Conservation (phyloP, 2,888 invertebrate genomes). For the Eumerus sabulonum region DNA sequence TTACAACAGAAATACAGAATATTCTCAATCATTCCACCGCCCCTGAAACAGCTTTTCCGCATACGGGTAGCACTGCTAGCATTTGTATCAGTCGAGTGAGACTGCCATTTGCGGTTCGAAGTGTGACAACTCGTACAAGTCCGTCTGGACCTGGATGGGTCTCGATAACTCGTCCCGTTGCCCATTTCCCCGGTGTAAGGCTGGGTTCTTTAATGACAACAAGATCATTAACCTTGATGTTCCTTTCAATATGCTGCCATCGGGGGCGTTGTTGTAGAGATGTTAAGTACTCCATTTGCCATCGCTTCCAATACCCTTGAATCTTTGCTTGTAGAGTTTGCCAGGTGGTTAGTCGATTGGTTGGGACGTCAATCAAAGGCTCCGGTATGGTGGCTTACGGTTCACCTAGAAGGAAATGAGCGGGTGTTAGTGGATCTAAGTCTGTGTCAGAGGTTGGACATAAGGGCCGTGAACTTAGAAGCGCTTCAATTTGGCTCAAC, state of each 20-base stretch:
- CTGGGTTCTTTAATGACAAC: background rate
- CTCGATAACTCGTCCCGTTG: too few species aligned
- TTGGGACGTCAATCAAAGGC: background rate
- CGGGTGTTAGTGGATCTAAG: slow-evolving; percentile 23
- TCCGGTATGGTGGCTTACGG: slow-evolving; percentile 1
- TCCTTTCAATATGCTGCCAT: slow-evolving; percentile 1
- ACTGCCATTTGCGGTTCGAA: background rate
- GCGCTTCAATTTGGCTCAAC: slow-evolving; percentile 1
- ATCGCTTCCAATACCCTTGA: slow-evolving; percentile 13
- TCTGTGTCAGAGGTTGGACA: slow-evolving; percentile 2
- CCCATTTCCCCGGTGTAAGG: slow-evolving; percentile 2
- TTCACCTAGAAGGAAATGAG: slow-evolving; percentile 22
- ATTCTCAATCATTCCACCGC: slow-evolving; percentile 3
- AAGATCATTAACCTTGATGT: slow-evolving; percentile 9
- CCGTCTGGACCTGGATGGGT: too few species aligned
- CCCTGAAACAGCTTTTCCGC: slow-evolving; percentile 2
- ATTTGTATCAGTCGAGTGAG: background rate
- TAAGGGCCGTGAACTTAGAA: slow-evolving; percentile 19
- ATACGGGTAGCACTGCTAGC: background rate
- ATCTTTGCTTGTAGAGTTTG: slow-evolving; percentile 11
- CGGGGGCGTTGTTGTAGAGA: slow-evolving; percentile 9
- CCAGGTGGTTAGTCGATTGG: slow-evolving; percentile 9
- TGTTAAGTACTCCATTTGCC: slow-evolving; percentile 10
- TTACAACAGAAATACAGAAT: too few species aligned
- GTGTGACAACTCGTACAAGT: background rate